Evolutionary conservation across 1,140 invertebrate species (phyloP).

Genomic region (Platyscapa corneri): DNA sequence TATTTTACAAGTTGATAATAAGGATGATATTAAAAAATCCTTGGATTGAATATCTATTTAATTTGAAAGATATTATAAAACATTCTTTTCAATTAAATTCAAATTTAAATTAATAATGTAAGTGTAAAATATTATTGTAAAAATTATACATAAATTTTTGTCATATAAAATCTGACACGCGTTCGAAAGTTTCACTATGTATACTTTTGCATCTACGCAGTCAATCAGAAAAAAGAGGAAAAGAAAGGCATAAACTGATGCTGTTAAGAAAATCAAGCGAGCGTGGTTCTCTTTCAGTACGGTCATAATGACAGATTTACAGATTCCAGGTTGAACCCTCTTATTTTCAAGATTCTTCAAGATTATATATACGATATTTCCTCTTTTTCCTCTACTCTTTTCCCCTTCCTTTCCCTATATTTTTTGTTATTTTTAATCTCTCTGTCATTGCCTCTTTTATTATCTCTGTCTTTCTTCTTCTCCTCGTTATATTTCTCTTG

Average conservation of each 20-base stretch:
- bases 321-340: constrained; percentile 67
- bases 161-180: background rate
- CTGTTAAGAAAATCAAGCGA: constrained; percentile 1
- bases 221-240: background rate
- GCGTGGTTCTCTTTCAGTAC: constrained; percentile 53
- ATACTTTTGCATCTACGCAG: background rate
- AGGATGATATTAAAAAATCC: too few species aligned
- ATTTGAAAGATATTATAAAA: background rate
- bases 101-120: too few species aligned
- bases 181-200: background rate
- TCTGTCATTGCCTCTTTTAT: constrained; percentile 47
- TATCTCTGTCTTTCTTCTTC: constrained; percentile 30
- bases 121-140: too few species aligned
- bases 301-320: constrained; percentile 73
- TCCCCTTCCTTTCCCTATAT: background rate
- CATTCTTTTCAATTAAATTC: background rate
- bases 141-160: too few species aligned
- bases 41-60: background rate
- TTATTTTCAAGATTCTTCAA: constrained; percentile 64
- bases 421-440: constrained; percentile 43
- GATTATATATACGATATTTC: constrained; percentile 43
- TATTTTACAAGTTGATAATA: background rate
- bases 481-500: constrained; percentile 13
- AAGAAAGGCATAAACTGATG: background rate
- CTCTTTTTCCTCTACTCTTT: background rate